Evolutionary conservation across 92 coral and sea anemone genomes (phyloP), one percentile per base, ranked within the genome.

Genomic region (Siderastrea siderea): DNA sequence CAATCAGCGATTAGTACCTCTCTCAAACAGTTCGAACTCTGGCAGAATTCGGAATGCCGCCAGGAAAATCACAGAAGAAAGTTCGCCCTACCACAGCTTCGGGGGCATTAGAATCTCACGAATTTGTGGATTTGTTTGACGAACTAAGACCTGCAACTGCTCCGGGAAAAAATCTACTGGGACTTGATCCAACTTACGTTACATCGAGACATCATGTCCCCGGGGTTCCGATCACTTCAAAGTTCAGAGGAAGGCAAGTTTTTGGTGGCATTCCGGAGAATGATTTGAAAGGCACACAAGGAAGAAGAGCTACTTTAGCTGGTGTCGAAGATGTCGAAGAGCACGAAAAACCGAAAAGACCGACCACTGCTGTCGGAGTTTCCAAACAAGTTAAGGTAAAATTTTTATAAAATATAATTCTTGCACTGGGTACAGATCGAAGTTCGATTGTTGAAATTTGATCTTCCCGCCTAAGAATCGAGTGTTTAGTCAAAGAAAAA

Each of bases 171-270:
- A 94, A 89, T 49, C 58, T 91, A 55, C 68, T 93, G 77, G 99
- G 99, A 15, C 94, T 98, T 71, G 99, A 98, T 91, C 99, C 99
- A 48, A 98, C 99, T 47, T 98, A 90, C 78, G 93, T 98, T 50
- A 98, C 99, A 19, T 98, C 99, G n/a, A 90, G 98, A 61, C 99
- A 98, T 76, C 98, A 98, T 88, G 96, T 98, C 14, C 99, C 99
- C 17, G 99, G 99, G n/a, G 93, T 94, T 7, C 93, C 92, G 17
- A 79, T 94, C 44, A 92, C 98, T 16, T 90, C 98, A 43, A 92
- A 92, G 86, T 82, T 92, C 53, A 90, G 84, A 83, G 99, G 99
- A 84, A 85, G 99, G 52, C 99, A 98, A 77, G 98, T 98, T 68
- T 98, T 95, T 80, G 99, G 99, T 77, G 99, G 99, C 47, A 84